Evolutionary conservation across 2,888 invertebrate species (phyloP), one percentile per base, ranked within the genome.

Genomic region (Tenthredo mesomela): DNA sequence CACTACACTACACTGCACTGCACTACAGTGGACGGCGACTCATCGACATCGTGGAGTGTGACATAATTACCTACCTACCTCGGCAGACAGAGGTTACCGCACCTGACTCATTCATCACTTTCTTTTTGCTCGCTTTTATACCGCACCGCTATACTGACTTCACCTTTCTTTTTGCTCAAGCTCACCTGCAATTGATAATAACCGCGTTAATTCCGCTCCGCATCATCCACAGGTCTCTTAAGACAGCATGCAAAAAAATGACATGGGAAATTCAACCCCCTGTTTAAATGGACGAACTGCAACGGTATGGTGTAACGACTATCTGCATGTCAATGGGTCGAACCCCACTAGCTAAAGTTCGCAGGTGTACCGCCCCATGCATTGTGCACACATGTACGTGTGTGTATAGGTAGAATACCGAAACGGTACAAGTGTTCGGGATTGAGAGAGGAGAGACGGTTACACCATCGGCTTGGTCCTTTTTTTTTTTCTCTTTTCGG

Each of bases 291-390:
- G 25, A 88, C 86, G 87, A 89, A 87, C 87, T 88, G 87, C 89
- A 88, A 89, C 89, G 90, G 91, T 92, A 90, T 91, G 91, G 90
- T 90, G 90, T 91, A 92, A 91, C 91, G 89, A 89, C 80, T 87
- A 92, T 92, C 90, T 92, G 88, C 92, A 92, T 92, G 90, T 92
- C 90, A 92, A 92, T 92, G 82, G 82, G n/a, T 54, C 87, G 88
- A 89, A 89, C 90, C 90, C 90, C 89, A 89, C 87, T 67, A 33
- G 33, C 25, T 29, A 67, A 89, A 89, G 90, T 89, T 91, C 89
- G 92, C 93, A 93, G 93, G 93, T 93, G 93, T 92, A 93, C 90
- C 89, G 88, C 89, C 91, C 91, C 88, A 88, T 89, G 21, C 61
- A 70, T 33, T 73, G 40, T 71, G 40, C 10, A 4, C n/a, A 10